A percentile compares a stretch with the other conserved stretches of the same genome.
phyloP scores from a whole-genome alignment of 2,797 vertebrate species.

The Onychomys torridus region DNA sequence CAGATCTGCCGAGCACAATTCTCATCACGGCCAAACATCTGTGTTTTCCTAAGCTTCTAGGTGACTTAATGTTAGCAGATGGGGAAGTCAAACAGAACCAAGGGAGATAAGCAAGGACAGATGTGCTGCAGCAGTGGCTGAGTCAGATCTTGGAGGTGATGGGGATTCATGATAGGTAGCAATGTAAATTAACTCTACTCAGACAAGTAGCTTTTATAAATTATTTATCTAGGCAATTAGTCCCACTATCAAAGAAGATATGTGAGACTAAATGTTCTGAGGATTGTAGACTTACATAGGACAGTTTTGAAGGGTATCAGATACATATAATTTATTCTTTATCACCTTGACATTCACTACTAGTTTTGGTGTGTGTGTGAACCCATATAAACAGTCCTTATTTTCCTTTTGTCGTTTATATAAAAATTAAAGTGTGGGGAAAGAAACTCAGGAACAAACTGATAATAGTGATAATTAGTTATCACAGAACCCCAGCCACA shows the following conservation, averaged over 20 bases:
- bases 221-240: conserved; percentile 38
- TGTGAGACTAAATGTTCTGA: background rate
- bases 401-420: conserved; percentile 37
- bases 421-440: conserved; percentile 49
- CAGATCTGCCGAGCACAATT: conserved; percentile 14
- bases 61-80: background rate
- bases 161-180: background rate
- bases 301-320: background rate
- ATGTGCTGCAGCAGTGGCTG: background rate
- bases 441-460: conserved; percentile 10
- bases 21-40: conserved; percentile 1
- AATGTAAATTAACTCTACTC: background rate
- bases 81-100: no score
- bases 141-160: background rate
- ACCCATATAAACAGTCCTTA: background rate
- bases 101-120: background rate
- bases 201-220: conserved; percentile 32
- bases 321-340: conserved; percentile 18
- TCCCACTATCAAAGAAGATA: background rate
- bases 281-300: background rate
- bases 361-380: background rate
- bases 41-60: conserved; percentile 11
- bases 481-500: background rate
- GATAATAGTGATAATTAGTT: background rate
- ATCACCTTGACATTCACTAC: background rate